Percentiles rank a stretch among this genome's conserved stretches.
These are phyloP conservation scores for Lasioglossum baleicum DNA, from an alignment of 1,140 invertebrate species.

Conservation along the genomic window DNA sequence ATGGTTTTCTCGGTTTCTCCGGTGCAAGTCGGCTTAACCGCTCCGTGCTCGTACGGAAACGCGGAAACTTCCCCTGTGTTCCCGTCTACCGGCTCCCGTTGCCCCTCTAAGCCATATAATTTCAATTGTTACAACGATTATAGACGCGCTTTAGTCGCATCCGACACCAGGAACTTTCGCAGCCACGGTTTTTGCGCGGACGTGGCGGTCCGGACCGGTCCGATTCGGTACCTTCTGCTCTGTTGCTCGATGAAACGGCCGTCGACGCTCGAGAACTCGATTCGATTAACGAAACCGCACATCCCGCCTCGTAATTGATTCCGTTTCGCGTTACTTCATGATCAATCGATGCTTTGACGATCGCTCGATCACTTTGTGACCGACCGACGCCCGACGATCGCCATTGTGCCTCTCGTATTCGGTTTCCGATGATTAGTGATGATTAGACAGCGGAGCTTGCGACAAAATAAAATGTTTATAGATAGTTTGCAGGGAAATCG, in stretches of 20 bases:
- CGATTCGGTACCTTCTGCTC: neutral
- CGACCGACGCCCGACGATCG: too few species aligned
- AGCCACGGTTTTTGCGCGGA: neutral
- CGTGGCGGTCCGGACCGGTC: too few species aligned
- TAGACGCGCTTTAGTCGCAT: neutral
- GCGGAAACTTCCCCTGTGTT: conserved; percentile 17
- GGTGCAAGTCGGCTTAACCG: conserved; percentile 13
- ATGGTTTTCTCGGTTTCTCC: conserved; percentile 22
- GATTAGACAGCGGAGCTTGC: too few species aligned
- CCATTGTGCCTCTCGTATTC: neutral
- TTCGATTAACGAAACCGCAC: neutral
- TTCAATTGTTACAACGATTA: conserved; percentile 23
- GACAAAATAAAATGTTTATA: too few species aligned
- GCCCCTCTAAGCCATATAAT: neutral
- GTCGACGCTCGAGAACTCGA: neutral
- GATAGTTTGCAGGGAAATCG: too few species aligned
- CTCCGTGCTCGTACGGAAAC: conserved; percentile 1
- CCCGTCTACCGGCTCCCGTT: neutral
- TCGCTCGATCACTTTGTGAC: neutral
- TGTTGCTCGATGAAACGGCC: neutral
- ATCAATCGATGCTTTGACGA: neutral
- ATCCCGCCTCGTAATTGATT: conserved; percentile 1
- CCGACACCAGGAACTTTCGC: neutral
- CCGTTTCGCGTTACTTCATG: neutral
- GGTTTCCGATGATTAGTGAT: too few species aligned